phyloP scores from a whole-genome alignment of 2,113 vertebrate species.

The Xenotilapia leptura region DNA sequence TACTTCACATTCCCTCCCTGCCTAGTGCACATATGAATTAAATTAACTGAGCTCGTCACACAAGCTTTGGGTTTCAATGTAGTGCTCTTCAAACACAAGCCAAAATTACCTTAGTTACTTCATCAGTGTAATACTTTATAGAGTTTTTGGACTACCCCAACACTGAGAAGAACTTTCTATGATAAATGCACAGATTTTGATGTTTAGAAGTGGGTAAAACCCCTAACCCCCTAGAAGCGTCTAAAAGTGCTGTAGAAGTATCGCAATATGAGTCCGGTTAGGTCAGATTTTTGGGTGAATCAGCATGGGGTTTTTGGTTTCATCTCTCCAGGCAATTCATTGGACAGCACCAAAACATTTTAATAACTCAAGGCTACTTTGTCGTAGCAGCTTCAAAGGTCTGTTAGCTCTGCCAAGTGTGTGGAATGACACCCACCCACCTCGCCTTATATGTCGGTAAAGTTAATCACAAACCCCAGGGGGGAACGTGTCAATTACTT shows the following conservation, averaged over 20 bases:
- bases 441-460: slow-evolving; percentile 36
- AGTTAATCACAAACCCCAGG: slow-evolving; percentile 49
- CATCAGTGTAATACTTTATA: not conserved
- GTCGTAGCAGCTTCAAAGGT: not conserved
- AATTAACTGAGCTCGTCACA: not conserved
- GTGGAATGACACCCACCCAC: not conserved
- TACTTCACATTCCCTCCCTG: not conserved
- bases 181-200: not conserved
- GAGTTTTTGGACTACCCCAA: not conserved
- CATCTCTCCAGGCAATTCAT: not conserved
- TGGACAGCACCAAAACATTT: not conserved
- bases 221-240: not conserved
- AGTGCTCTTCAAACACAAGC: not conserved
- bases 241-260: not conserved
- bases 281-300: not conserved
- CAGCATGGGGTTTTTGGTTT: not conserved
- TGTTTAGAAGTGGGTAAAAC: not conserved
- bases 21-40: not conserved
- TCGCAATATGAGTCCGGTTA: not conserved
- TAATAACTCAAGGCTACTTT: slow-evolving; percentile 8
- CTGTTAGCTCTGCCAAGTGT: slow-evolving; percentile 15
- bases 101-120: not conserved
- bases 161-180: not conserved
- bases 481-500: slow-evolving; percentile 40
- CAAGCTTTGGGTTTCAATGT: not conserved